Percentiles rank a stretch among this genome's conserved stretches.
phyloP scores from a whole-genome alignment of 2,888 invertebrate genomes.

The Mesorhabditis belari region DNA sequence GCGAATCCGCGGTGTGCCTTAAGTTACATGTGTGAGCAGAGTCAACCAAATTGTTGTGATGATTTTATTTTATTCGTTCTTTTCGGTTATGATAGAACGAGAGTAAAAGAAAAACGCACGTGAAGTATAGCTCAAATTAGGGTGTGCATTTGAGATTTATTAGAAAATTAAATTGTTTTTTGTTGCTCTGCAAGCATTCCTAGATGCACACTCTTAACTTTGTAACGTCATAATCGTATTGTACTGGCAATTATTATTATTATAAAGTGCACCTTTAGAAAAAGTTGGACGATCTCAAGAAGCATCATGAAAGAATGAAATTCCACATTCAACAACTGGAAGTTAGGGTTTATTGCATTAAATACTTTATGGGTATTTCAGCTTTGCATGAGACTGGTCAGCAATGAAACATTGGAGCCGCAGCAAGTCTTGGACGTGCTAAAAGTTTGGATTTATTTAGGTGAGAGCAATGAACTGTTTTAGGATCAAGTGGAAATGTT shows the following conservation, averaged over 20 bases:
- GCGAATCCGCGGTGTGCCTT: constrained; percentile 85
- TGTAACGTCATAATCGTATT: too few species aligned
- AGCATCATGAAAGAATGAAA: constrained; percentile 84
- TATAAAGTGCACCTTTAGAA: constrained; percentile 58
- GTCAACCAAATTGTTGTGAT: neutral
- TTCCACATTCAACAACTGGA: constrained; percentile 94
- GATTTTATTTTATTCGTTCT: too few species aligned
- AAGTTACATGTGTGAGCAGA: too few species aligned
- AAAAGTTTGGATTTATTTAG: too few species aligned
- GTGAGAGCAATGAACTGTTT: too few species aligned
- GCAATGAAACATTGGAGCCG: constrained; percentile 47
- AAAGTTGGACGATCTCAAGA: constrained; percentile 83
- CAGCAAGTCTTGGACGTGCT: constrained; percentile 32
- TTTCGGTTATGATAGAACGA: too few species aligned
- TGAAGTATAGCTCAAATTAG: too few species aligned
- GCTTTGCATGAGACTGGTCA: constrained; percentile 50
- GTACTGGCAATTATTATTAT: constrained; percentile 1
- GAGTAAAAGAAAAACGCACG: too few species aligned
- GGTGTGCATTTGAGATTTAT: too few species aligned
- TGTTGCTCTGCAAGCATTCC: too few species aligned
- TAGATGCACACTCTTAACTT: too few species aligned
- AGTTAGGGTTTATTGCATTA: constrained; percentile 54
- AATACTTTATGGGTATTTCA: constrained; percentile 4
- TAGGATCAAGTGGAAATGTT: constrained; percentile 44
- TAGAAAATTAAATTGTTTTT: too few species aligned